Base-by-base conservation (phyloP, 2,113 vertebrate genomes). In the Paratilapia polleni region DNA sequence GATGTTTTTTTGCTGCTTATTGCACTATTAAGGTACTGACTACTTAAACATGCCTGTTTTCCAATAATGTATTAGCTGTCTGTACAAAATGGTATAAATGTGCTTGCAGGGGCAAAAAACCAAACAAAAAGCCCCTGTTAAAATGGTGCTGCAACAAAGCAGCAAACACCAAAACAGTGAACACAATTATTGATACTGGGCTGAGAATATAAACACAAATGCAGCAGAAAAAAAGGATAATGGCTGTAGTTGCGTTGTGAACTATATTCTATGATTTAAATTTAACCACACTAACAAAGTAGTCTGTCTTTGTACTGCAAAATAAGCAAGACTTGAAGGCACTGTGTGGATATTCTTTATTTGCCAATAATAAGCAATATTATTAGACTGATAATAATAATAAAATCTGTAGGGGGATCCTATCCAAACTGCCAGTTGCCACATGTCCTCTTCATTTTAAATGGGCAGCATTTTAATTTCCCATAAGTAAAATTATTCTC, bases 121-220 rank as follows among this genome's bases (percentile, higher is more conserved):
- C 59, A 81, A 70, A 80, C 56, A 77, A 82, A 56, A 86, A 68
- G 75, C 52, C 56, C 47, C 38, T 43, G 60, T 60, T 78, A 26
- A 86, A 13, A 22, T 17, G 63, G n/a, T 82, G 43, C 63, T 22
- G 17, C 82, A 85, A 58, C 68, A 13, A n/a, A 78, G 34, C 60
- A 56, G 59, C 8, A 56, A 61, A 61, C n/a, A 66, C 1, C 73
- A 14, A 31, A 70, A 24, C 52, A 38, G 49, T 2, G 24, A 49
- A 52, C 24, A 34, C 24, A 60, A 52, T 82, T 26, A 64, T 47
- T 22, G 24, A 1, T 52, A 31, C 4, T 52, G 43, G 43, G 26
- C 43, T 73, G 66, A 20, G 43, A 73, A 52, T 52, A 49, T 49
- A 5, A 70, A 49, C 26, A 20, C 47, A 1, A 19, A 73, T 3